Conservation (phyloP, 92 coral and sea anemone species). For the Heliopora coerulea region DNA sequence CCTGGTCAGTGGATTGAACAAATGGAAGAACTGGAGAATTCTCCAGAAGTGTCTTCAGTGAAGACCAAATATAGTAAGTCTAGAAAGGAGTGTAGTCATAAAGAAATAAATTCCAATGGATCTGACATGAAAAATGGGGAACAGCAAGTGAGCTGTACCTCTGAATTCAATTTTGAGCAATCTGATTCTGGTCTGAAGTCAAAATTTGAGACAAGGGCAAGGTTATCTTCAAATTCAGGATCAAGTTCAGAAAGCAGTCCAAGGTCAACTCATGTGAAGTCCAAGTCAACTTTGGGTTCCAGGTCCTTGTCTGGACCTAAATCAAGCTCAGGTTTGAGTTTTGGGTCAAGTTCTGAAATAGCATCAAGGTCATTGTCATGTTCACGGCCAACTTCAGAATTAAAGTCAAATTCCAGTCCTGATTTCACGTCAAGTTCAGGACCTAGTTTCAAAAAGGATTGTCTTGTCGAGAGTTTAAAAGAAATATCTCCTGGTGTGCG, state of each 20-base stretch:
- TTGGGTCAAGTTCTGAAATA: not conserved
- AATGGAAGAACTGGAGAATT: slow-evolving; percentile 1
- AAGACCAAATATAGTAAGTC: not conserved
- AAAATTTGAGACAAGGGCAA: no score
- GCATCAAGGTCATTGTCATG: slow-evolving; percentile 4
- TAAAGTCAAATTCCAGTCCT: slow-evolving; percentile 22
- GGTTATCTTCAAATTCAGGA: not conserved
- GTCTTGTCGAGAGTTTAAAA: not conserved
- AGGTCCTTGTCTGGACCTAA: not conserved
- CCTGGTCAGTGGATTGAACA: slow-evolving; percentile 32
- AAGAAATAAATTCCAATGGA: not conserved
- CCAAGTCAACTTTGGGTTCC: not conserved
- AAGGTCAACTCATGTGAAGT: not conserved
- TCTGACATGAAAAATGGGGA: not conserved
- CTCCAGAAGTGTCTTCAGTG: not conserved
- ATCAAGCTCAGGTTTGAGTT: not conserved
- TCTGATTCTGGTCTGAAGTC: no score
- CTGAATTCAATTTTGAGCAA: no score
- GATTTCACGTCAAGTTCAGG: not conserved
- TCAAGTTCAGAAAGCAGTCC: not conserved
- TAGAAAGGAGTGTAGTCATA: not conserved
- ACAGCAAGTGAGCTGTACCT: not conserved
- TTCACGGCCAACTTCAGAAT: not conserved
- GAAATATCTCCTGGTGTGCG: slow-evolving; percentile 30
- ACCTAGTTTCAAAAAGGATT: not conserved